Evolutionary conservation across 2,888 invertebrate species (phyloP), one percentile per base, ranked within the genome.

Genomic region (Eupithecia insigniata): DNA sequence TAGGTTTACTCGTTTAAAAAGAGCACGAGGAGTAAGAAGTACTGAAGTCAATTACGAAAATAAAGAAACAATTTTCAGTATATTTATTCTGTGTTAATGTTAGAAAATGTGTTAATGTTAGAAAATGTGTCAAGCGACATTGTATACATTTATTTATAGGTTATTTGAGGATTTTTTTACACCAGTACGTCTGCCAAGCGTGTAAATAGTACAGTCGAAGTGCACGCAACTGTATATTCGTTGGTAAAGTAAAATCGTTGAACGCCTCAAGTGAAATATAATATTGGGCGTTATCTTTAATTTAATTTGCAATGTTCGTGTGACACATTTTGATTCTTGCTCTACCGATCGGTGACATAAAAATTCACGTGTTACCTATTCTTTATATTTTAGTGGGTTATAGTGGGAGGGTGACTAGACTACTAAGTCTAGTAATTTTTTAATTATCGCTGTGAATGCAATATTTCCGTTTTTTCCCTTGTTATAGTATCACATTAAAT

Each of bases 121-220:
- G 34, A 75, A 76, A 75, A 69, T 77, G 72, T 80, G 77, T 81
- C 79, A 71, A 74, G 66, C 69, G 61, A 73, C 73, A 75, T 58
- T 67, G 69, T 76, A 76, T 36, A 46, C 58, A 14, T 77, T 71
- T 81, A 82, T 81, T 84, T 81, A 79, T 84, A 84, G n/a, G 82
- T 72, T 72, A 68, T 76, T 74, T 76, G 70, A 75, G 76, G 65
- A 55, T 72, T 80, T 77, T 62, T 81, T 79, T 80, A 83, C 80
- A 83, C 81, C 82, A 83, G 78, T 71, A 72, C 79, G 80, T 80
- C 80, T 87, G 88, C 87, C 87, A 87, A 88, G 82, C 82, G 81
- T 83, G 83, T 82, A 84, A 84, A 80, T 81, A 55, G 55, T 55
- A 75, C 80, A 81, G 79, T 79, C 77, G 73, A 43, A 46, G 22